Percentiles rank a stretch among this genome's conserved stretches.
Conservation (phyloP, 1,140 invertebrate species). For the Matsumurasca onukii region DNA sequence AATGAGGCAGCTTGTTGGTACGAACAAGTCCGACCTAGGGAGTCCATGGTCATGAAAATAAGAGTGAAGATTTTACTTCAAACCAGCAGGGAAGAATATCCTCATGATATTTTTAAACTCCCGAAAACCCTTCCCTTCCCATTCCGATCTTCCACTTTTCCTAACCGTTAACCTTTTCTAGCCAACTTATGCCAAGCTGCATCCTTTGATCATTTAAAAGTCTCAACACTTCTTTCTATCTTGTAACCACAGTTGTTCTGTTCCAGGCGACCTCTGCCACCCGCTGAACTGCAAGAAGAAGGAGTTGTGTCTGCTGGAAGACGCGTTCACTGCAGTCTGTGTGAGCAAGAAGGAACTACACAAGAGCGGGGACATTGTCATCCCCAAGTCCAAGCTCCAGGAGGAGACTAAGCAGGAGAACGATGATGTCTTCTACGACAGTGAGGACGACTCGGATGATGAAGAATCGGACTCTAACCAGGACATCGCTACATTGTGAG, state of each 20-base stretch:
- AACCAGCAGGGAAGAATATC: too few species aligned
- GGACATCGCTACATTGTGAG: constrained; percentile 38
- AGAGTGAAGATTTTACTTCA: too few species aligned
- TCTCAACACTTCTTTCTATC: too few species aligned
- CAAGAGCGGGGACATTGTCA: constrained; percentile 61
- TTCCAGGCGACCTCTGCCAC: constrained; percentile 80
- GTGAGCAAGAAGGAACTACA: constrained; percentile 82
- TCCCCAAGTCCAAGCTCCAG: constrained; percentile 57
- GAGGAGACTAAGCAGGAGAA: constrained; percentile 34
- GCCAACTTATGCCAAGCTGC: too few species aligned
- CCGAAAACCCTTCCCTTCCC: too few species aligned
- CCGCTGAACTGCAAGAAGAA: constrained; percentile 85
- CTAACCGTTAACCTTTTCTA: too few species aligned
- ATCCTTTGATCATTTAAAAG: too few species aligned
- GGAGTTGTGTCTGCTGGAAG: constrained; percentile 81
- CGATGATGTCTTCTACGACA: constrained; percentile 72
- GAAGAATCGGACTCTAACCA: constrained; percentile 46
- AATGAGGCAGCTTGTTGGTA: too few species aligned
- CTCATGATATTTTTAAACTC: too few species aligned
- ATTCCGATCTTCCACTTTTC: too few species aligned
- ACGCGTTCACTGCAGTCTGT: constrained; percentile 83
- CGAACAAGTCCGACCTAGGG: too few species aligned
- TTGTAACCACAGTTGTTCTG: constrained; percentile 42
- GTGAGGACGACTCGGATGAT: constrained; percentile 61
- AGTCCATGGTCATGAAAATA: too few species aligned